Percentiles rank a stretch among this genome's conserved stretches.
Conservation (phyloP, 2,797 vertebrate species). For the Distichodus sexfasciatus region DNA sequence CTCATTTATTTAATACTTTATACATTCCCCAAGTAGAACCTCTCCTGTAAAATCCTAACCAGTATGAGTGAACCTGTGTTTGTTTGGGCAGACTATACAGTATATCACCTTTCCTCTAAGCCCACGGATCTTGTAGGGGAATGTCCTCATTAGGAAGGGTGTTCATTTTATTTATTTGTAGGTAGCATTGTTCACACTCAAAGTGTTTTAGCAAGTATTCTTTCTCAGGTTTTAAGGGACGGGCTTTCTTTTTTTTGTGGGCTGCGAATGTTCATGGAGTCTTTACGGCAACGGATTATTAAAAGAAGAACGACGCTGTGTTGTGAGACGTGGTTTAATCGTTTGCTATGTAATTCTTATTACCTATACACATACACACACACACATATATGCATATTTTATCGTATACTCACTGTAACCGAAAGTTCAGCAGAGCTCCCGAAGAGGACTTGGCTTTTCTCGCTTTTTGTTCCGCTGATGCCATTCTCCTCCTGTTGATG, state of each 20-base stretch:
- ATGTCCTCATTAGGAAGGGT: neutral
- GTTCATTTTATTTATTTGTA: neutral
- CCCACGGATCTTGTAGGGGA: no score
- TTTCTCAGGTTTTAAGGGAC: slow-evolving; percentile 52
- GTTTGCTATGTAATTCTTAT: neutral
- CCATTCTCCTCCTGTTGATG: slow-evolving; percentile 2
- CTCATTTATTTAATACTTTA: slow-evolving; percentile 9
- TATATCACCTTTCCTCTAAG: no score
- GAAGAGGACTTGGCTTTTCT: neutral
- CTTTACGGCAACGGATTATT: slow-evolving; percentile 37
- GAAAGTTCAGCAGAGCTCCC: neutral
- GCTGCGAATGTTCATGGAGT: slow-evolving; percentile 44
- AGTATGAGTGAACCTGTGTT: no score
- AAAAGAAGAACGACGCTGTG: slow-evolving; percentile 25
- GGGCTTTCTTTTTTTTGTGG: slow-evolving; percentile 45
- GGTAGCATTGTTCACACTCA: slow-evolving; percentile 7
- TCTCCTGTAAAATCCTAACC: no score
- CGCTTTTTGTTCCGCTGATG: slow-evolving; percentile 25
- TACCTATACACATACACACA: neutral
- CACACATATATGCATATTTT: neutral
- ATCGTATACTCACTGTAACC: neutral
- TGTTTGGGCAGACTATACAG: no score
- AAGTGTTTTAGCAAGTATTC: slow-evolving; percentile 38
- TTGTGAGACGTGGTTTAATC: neutral
- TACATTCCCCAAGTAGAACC: no score